These are phyloP conservation scores for Brachionus manjavacas DNA, from an alignment of 1,140 invertebrate species.

Conservation along the genomic window DNA sequence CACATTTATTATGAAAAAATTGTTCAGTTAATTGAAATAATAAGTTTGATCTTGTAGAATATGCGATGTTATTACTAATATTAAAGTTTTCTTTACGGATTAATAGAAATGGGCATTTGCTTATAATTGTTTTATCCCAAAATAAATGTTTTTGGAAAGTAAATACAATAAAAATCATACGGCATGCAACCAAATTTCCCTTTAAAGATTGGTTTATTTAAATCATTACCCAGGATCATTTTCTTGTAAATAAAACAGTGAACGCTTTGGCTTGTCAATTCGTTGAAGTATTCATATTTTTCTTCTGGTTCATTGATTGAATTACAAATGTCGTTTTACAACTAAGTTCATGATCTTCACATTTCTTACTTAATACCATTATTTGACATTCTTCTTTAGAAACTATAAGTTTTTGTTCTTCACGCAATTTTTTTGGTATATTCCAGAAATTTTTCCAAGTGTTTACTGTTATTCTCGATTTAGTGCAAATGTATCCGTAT, in stretches of 20 bases:
- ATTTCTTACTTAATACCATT: not conserved
- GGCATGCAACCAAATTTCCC: not conserved
- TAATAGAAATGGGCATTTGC: not conserved
- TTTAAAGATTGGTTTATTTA: not conserved
- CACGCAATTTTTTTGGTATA: not conserved
- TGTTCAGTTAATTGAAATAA: not conserved
- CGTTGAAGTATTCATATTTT: constrained; percentile 4
- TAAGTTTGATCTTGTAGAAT: not conserved
- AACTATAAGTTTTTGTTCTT: not conserved
- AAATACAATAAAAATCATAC: not conserved
- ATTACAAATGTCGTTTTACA: not conserved
- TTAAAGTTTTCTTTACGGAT: not conserved
- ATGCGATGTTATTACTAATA: not conserved
- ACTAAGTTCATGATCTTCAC: not conserved
- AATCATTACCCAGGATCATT: not conserved
- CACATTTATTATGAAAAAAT: not conserved
- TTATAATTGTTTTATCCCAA: not conserved
- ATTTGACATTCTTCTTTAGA: not conserved
- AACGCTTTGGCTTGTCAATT: not conserved
- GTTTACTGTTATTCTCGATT: not conserved
- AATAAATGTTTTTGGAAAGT: not conserved
- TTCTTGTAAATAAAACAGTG: not conserved
- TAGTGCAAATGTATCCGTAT: not conserved
- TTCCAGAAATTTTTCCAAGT: constrained; percentile 13
- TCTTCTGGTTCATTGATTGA: not conserved